Percentiles rank a stretch among this genome's conserved stretches.
These are phyloP conservation scores for Baccha elongata DNA, from an alignment of 2,888 invertebrate genomes.

Conservation along the genomic window DNA sequence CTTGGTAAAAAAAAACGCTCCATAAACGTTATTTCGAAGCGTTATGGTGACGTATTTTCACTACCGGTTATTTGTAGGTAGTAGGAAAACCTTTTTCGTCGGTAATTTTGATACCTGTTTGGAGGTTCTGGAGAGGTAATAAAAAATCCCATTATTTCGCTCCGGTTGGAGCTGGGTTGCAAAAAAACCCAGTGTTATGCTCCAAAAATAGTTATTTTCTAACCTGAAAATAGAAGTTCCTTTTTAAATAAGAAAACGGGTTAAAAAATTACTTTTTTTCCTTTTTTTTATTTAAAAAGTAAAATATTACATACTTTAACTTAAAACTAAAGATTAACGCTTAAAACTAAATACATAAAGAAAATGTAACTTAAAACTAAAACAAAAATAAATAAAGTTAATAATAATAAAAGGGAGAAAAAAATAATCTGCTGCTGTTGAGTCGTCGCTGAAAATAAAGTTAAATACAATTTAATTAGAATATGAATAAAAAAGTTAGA, in stretches of 20 bases:
- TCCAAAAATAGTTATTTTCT: background rate
- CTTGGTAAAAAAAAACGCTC: background rate
- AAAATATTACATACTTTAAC: background rate
- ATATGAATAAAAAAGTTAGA: background rate
- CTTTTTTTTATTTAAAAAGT: background rate
- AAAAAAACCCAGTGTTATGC: background rate
- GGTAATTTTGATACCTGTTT: background rate
- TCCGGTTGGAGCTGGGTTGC: background rate
- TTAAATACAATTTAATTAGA: background rate
- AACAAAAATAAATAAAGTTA: background rate
- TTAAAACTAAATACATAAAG: background rate
- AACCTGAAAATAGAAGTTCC: background rate
- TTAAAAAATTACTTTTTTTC: background rate
- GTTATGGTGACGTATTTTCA: background rate
- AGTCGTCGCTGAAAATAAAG: background rate
- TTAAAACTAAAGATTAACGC: background rate
- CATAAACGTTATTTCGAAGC: background rate
- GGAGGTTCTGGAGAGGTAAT: background rate
- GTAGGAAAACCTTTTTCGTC: background rate
- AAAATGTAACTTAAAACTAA: background rate
- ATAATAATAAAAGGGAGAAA: background rate
- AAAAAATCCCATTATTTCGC: background rate
- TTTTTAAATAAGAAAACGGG: background rate
- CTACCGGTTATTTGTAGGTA: background rate
- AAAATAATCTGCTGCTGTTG: background rate